These are phyloP conservation scores for Rhea americana DNA, from an alignment of 2,113 vertebrate species.

Conservation along the genomic window DNA sequence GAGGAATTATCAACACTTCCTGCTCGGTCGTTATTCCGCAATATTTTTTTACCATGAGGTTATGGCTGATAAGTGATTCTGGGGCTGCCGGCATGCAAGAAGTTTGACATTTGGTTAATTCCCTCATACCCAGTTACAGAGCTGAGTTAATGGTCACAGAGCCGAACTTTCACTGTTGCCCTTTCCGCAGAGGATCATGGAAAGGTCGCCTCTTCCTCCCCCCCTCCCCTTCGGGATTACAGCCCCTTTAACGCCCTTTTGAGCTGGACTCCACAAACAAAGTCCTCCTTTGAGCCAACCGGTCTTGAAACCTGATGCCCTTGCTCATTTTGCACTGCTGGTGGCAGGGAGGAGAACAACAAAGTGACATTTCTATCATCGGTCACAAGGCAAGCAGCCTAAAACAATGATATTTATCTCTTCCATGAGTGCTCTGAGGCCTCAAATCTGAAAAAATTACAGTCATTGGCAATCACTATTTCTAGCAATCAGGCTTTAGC, in stretches of 20 bases:
- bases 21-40: rapidly evolving
- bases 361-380: constrained; percentile 9
- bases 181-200: neutral
- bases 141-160: neutral
- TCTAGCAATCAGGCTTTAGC: neutral
- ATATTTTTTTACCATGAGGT: neutral
- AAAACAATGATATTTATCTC: constrained; percentile 39
- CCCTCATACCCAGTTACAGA: neutral
- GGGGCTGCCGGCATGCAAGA: neutral
- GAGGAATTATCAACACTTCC: neutral
- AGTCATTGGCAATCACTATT: neutral
- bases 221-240: neutral
- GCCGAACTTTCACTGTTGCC: neutral
- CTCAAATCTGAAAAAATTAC: neutral
- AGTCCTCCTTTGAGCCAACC: constrained; percentile 45
- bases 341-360: constrained; percentile 27
- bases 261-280: constrained; percentile 9
- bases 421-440: neutral
- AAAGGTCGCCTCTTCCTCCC: neutral
- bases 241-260: constrained; percentile 5
- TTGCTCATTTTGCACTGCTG: constrained; percentile 37
- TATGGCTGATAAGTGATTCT: neutral
- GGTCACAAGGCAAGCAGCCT: neutral
- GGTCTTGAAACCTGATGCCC: constrained; percentile 40
- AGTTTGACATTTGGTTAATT: neutral